Evolutionary conservation across 2,113 vertebrate species (phyloP).

Genomic region (Varanus salvator): DNA sequence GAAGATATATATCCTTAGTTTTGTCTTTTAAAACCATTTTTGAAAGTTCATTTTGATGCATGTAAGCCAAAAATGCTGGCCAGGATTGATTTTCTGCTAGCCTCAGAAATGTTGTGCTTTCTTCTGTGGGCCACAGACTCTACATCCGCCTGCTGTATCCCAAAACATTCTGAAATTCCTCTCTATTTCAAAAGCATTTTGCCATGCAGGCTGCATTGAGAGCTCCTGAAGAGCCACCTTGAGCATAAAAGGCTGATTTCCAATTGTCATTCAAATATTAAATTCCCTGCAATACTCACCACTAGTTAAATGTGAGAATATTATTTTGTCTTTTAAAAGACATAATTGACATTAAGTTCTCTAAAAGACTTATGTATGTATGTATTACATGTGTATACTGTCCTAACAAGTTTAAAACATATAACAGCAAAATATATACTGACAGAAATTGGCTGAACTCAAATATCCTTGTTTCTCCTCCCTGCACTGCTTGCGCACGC

Average conservation of each 20-base stretch:
- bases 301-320: neutral
- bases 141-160: too few relatives aligned
- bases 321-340: neutral
- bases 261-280: neutral
- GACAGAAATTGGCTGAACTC: too few relatives aligned
- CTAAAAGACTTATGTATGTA: too few relatives aligned
- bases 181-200: neutral
- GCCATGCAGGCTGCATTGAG: neutral
- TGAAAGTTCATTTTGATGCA: neutral
- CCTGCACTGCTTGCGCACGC: too few relatives aligned
- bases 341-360: too few relatives aligned
- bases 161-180: neutral
- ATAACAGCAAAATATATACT: too few relatives aligned
- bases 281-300: neutral
- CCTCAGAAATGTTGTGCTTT: neutral
- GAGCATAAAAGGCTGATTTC: neutral
- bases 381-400: too few relatives aligned
- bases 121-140: neutral
- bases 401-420: too few relatives aligned
- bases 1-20: neutral
- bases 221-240: neutral
- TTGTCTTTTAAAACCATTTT: neutral
- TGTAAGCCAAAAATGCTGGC: neutral
- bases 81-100: neutral
- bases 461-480: too few relatives aligned